Percentiles rank a stretch among this genome's conserved stretches.
Conservation (phyloP, 2,113 vertebrate genomes). For the Orcinus orca region DNA sequence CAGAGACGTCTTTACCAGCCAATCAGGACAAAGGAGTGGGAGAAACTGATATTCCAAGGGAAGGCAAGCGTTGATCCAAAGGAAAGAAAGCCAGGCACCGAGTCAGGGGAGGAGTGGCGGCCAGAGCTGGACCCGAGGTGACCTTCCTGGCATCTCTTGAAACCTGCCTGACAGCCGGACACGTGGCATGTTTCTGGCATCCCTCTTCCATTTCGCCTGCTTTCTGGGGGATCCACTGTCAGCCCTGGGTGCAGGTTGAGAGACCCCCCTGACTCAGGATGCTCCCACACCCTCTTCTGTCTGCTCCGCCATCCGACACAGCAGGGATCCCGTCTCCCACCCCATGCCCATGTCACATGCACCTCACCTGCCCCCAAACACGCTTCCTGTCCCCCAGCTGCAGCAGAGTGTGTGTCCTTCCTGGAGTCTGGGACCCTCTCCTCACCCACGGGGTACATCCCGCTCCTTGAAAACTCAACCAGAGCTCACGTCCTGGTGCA, state of each 20-base stretch:
- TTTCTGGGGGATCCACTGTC: background rate
- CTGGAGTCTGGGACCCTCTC: background rate
- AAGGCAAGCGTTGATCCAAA: background rate
- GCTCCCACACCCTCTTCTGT: background rate
- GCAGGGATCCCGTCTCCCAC: background rate
- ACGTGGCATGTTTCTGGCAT: fast-evolving
- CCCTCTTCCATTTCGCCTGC: background rate
- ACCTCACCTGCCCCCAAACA: background rate
- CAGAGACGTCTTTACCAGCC: background rate
- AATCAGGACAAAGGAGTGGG: background rate
- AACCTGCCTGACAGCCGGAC: background rate
- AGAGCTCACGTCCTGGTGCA: background rate
- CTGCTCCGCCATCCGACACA: background rate
- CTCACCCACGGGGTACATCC: fast-evolving
- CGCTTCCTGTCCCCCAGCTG: background rate
- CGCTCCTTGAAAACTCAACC: background rate
- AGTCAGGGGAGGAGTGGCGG: background rate
- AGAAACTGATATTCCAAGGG: background rate
- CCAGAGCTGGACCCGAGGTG: background rate
- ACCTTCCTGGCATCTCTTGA: background rate
- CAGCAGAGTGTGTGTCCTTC: background rate
- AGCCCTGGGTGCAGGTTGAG: background rate
- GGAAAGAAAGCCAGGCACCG: background rate
- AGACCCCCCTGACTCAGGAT: background rate
- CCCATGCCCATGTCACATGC: too few relatives aligned